These are phyloP conservation scores for Esox lucius DNA, from an alignment of 2,797 vertebrate genomes.

Conservation along the genomic window DNA sequence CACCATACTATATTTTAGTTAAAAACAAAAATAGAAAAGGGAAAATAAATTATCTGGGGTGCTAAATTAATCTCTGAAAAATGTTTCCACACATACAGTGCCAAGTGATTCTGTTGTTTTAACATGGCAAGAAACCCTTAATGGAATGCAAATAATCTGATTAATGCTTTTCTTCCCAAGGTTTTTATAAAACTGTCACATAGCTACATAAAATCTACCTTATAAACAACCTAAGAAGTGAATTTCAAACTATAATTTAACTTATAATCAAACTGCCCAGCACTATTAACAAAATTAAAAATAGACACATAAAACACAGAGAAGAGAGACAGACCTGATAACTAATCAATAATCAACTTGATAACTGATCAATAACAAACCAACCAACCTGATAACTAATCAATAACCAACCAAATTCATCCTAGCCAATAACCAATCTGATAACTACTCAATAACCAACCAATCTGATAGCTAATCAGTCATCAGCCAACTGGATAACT, in stretches of 20 bases:
- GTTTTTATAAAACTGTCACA: conserved; percentile 65
- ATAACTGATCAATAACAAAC: neutral
- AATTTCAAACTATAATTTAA: conserved; percentile 74
- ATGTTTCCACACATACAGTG: conserved; percentile 56
- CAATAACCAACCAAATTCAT: neutral
- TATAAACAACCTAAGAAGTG: conserved; percentile 58
- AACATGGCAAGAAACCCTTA: conserved; percentile 63
- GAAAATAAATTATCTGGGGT: conserved; percentile 85
- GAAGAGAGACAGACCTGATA: neutral
- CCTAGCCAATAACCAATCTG: conserved; percentile 6
- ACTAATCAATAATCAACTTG: neutral
- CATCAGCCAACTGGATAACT: too few species aligned
- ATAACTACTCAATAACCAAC: too few species aligned
- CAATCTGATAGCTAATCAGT: too few species aligned
- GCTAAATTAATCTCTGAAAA: conserved; percentile 69
- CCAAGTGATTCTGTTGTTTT: conserved; percentile 60
- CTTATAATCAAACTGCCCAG: conserved; percentile 65
- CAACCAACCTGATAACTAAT: neutral
- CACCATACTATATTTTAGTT: conserved; percentile 79
- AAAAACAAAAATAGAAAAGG: conserved; percentile 57
- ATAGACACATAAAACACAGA: conserved; percentile 22
- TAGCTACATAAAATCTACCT: conserved; percentile 75
- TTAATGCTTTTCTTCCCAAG: conserved; percentile 63
- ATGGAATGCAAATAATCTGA: conserved; percentile 78
- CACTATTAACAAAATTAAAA: conserved; percentile 50